phyloP scores from a whole-genome alignment of 2,888 invertebrate species.

The Orthosia cruda region DNA sequence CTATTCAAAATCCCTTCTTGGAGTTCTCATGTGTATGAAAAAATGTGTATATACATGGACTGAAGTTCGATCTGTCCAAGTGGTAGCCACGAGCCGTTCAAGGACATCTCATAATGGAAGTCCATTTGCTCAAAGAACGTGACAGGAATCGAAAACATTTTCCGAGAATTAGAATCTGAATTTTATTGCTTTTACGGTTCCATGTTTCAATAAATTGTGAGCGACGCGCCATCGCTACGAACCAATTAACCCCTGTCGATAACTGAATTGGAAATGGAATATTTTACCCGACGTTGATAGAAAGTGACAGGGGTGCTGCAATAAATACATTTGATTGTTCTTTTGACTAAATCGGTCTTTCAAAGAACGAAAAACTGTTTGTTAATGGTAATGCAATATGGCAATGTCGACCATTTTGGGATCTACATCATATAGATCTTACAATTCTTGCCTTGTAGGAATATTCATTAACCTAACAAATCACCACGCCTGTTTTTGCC shows the following conservation, averaged over 20 bases:
- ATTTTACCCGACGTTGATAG: conserved; percentile 29
- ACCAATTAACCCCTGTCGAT: conserved; percentile 50
- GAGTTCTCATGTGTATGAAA: background rate
- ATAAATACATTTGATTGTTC: background rate
- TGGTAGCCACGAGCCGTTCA: conserved; percentile 12
- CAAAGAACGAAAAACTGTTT: background rate
- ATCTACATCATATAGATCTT: background rate
- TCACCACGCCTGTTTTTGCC: background rate
- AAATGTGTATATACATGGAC: background rate
- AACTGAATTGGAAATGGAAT: conserved; percentile 44
- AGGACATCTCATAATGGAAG: conserved; percentile 43
- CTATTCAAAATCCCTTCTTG: no score
- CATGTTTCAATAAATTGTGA: conserved; percentile 49
- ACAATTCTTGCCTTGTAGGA: no score
- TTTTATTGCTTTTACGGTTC: conserved; percentile 51
- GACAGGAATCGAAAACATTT: conserved; percentile 33
- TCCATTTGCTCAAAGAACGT: conserved; percentile 40
- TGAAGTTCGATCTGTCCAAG: background rate
- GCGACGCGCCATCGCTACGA: conserved; percentile 29
- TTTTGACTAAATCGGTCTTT: background rate
- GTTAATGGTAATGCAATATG: background rate
- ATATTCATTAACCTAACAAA: background rate
- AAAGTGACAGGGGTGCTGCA: conserved; percentile 9
- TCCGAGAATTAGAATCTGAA: conserved; percentile 28
- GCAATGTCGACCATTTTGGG: background rate